Percentiles rank a stretch among this genome's conserved stretches.
Conservation (phyloP, 2,113 vertebrate genomes). For the Etia nguti region DNA sequence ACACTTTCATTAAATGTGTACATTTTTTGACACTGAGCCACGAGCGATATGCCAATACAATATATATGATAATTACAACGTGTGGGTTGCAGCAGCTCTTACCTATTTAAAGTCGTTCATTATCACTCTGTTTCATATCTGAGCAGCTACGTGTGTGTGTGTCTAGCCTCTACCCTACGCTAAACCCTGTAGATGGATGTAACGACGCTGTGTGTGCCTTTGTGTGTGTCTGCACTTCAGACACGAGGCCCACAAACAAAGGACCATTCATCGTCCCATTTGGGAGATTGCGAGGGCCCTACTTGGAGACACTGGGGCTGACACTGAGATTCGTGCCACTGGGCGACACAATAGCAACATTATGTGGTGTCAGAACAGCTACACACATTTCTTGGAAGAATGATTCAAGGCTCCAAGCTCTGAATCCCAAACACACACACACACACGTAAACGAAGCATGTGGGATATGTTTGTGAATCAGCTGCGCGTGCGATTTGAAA, state of each 20-base stretch:
- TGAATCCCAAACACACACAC: not conserved
- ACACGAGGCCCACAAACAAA: constrained; percentile 61
- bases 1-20: constrained; percentile 45
- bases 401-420: constrained; percentile 1
- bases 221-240: constrained; percentile 44
- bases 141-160: not conserved
- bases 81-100: constrained; percentile 23
- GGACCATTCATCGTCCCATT: constrained; percentile 51
- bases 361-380: constrained; percentile 41
- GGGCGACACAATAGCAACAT: constrained; percentile 50
- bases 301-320: constrained; percentile 52
- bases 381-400: not conserved
- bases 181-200: not conserved
- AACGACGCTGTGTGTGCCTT: not conserved
- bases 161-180: not conserved
- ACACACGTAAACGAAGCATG: not conserved
- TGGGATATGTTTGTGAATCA: not conserved
- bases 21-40: constrained; percentile 44
- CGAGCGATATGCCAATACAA: constrained; percentile 46
- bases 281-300: constrained; percentile 12
- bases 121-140: constrained; percentile 17
- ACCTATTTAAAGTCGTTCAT: constrained; percentile 48
- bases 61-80: constrained; percentile 65
- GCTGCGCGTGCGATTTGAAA: not conserved
- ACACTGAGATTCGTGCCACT: constrained; percentile 32